phyloP scores from a whole-genome alignment of 2,888 invertebrate species.

The Hartigia nigra region DNA sequence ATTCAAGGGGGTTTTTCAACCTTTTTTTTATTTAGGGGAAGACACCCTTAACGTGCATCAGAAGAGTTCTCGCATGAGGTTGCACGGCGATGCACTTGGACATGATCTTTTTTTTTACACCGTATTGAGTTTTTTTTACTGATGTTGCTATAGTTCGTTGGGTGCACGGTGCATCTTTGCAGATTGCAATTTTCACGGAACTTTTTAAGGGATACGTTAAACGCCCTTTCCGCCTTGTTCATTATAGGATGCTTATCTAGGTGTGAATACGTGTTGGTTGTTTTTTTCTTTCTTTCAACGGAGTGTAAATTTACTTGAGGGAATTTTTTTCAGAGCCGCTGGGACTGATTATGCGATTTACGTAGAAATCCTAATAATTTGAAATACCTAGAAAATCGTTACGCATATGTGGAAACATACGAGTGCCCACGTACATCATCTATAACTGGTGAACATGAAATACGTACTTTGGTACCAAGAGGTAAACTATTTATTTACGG shows the following conservation, averaged over 20 bases:
- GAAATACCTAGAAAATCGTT: too few relatives aligned
- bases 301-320: too few relatives aligned
- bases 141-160: neutral
- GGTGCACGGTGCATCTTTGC: neutral
- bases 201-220: too few relatives aligned
- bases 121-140: neutral
- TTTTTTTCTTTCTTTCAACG: too few relatives aligned
- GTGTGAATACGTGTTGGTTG: neutral
- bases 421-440: too few relatives aligned
- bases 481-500: too few relatives aligned
- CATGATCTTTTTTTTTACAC: neutral
- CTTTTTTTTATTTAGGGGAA: neutral
- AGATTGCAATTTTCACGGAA: neutral
- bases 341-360: too few relatives aligned
- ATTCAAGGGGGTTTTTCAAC: neutral
- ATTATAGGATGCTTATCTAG: neutral
- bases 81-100: neutral
- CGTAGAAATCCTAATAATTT: too few relatives aligned
- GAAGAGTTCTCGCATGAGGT: neutral
- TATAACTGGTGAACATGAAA: too few relatives aligned
- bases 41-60: neutral
- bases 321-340: too few relatives aligned
- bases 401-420: too few relatives aligned
- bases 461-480: too few relatives aligned
- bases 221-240: neutral